These are phyloP conservation scores for Drosophila fuyamai DNA, from an alignment of 1,140 invertebrate species.

Conservation along the genomic window DNA sequence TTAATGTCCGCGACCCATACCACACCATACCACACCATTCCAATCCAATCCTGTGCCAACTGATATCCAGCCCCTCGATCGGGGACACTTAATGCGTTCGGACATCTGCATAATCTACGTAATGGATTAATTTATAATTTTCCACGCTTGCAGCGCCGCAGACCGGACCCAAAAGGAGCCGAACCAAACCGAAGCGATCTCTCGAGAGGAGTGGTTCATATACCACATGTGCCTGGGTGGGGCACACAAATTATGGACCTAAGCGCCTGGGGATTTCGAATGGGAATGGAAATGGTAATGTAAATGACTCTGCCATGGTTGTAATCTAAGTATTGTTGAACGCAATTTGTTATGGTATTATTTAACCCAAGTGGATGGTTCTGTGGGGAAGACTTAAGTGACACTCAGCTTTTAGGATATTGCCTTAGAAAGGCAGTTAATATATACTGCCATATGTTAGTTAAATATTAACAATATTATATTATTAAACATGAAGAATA, in stretches of 20 bases:
- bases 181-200: not conserved
- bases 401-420: too few species aligned
- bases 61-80: constrained; percentile 1
- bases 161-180: not conserved
- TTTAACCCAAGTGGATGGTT: too few species aligned
- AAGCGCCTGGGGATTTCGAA: constrained; percentile 1
- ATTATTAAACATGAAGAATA: too few species aligned
- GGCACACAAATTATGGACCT: constrained; percentile 57
- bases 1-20: constrained; percentile 35
- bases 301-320: not conserved
- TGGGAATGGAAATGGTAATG: constrained; percentile 14
- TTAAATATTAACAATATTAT: too few species aligned
- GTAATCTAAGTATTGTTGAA: constrained; percentile 10
- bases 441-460: too few species aligned
- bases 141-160: constrained; percentile 34
- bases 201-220: too few species aligned
- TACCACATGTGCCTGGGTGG: not conserved
- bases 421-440: too few species aligned
- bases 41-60: not conserved
- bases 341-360: constrained; percentile 41
- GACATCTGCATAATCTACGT: constrained; percentile 75
- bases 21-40: too few species aligned
- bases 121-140: constrained; percentile 80
- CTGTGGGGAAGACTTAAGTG: too few species aligned
- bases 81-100: constrained; percentile 61